A percentile compares a stretch with the other conserved stretches of the same genome.
phyloP scores from a whole-genome alignment of 2,113 vertebrate genomes.

The Pycnonotus jocosus region DNA sequence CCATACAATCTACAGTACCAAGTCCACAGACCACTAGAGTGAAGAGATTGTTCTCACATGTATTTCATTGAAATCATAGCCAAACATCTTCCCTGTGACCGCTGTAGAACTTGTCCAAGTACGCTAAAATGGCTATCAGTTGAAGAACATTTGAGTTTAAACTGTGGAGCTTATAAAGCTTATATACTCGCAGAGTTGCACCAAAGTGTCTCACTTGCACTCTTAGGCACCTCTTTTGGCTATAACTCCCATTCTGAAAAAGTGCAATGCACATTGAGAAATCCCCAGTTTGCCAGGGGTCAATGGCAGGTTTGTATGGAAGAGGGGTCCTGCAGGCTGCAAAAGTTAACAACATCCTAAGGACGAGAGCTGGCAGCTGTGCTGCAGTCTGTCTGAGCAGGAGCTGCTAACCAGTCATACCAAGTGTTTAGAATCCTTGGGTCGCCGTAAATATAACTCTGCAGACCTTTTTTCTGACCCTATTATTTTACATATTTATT shows the following conservation, averaged over 20 bases:
- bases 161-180: not conserved
- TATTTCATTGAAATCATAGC: not conserved
- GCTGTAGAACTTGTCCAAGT: not conserved
- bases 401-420: not conserved
- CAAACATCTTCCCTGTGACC: not conserved
- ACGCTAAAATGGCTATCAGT: not conserved
- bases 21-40: not conserved
- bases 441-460: not conserved
- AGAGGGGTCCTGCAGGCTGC: not conserved
- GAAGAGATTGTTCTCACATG: not conserved
- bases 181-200: not conserved
- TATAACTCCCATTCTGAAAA: not conserved
- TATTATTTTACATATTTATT: not conserved
- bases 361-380: not conserved
- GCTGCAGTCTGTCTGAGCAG: not conserved
- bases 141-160: not conserved
- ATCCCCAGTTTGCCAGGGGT: accelerated
- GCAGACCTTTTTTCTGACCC: not conserved
- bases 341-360: not conserved
- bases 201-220: not conserved
- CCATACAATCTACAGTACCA: not conserved
- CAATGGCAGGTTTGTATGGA: not conserved
- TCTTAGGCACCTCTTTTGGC: not conserved
- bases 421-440: not conserved
- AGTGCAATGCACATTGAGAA: not conserved